A percentile compares a stretch with the other conserved stretches of the same genome.
Evolutionary conservation across 1,140 invertebrate genomes (phyloP).

Genomic region (Melanaphis sacchari): DNA sequence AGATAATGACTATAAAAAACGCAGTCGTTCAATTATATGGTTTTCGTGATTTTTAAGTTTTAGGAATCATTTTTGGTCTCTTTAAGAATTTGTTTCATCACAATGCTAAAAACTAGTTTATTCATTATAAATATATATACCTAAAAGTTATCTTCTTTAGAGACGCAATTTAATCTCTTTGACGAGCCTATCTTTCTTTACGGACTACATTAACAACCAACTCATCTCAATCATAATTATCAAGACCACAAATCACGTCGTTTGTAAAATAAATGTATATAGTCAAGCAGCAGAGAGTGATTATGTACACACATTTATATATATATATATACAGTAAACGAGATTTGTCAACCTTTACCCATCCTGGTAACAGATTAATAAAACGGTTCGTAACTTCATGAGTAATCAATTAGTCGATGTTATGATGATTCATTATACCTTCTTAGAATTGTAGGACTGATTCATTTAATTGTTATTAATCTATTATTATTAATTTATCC

Average conservation of each 20-base stretch:
- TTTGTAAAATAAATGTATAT: not conserved
- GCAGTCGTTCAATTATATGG: not conserved
- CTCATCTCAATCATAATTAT: conserved; percentile 13
- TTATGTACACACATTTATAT: not conserved
- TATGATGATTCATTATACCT: not conserved
- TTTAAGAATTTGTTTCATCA: not conserved
- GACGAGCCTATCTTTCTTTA: conserved; percentile 7
- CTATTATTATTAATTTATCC: not conserved
- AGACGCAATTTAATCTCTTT: not conserved
- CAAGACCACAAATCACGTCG: not conserved
- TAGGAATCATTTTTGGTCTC: not conserved
- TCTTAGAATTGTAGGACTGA: not conserved
- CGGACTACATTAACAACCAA: not conserved
- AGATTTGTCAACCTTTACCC: not conserved
- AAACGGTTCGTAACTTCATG: not conserved
- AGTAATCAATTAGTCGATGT: not conserved
- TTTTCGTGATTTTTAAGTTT: not conserved
- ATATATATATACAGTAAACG: not conserved
- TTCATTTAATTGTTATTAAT: not conserved
- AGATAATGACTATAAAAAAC: not conserved
- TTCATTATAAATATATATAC: not conserved
- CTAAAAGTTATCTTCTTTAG: not conserved
- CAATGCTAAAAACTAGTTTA: not conserved
- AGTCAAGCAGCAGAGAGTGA: not conserved
- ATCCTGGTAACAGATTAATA: not conserved